A percentile compares a stretch with the other conserved stretches of the same genome.
Conservation (phyloP, 1,140 invertebrate genomes). For the Nephotettix cincticeps region DNA sequence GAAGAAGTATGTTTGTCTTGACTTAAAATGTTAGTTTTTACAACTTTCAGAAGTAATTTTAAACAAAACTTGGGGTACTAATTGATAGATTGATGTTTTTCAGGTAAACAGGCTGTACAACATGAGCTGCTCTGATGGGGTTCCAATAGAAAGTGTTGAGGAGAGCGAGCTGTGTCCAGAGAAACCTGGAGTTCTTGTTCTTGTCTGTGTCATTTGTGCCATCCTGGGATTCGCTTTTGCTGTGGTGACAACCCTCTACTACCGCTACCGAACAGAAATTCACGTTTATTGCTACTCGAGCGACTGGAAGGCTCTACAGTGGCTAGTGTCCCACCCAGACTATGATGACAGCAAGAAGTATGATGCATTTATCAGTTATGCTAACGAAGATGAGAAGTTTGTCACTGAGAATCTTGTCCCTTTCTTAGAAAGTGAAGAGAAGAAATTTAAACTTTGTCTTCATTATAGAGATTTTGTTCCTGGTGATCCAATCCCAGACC, state of each 20-base stretch:
- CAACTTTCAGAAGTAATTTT: no score
- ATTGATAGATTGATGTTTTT: constrained; percentile 29
- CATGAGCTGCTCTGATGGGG: constrained; percentile 50
- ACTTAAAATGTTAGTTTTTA: no score
- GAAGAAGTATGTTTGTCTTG: no score
- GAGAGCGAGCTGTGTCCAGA: constrained; percentile 54
- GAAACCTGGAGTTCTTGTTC: constrained; percentile 47
- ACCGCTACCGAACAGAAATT: constrained; percentile 61
- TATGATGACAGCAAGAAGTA: constrained; percentile 74
- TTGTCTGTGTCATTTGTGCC: constrained; percentile 49
- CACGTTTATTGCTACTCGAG: constrained; percentile 55
- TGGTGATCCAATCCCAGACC: constrained; percentile 74
- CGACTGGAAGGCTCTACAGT: constrained; percentile 35
- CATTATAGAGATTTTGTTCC: constrained; percentile 79
- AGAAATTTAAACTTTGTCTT: constrained; percentile 67
- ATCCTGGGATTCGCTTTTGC: constrained; percentile 53
- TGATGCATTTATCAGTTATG: constrained; percentile 88
- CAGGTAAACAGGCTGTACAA: constrained; percentile 37
- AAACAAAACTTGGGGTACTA: no score
- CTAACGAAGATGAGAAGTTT: constrained; percentile 76
- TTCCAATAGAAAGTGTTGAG: constrained; percentile 47
- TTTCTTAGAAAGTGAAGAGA: constrained; percentile 60
- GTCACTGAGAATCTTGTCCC: constrained; percentile 66
- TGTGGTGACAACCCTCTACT: constrained; percentile 56
- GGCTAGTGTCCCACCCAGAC: constrained; percentile 68